A percentile compares a stretch with the other conserved stretches of the same genome.
Conservation (phyloP, 2,797 vertebrate species). For the Enteromius radiatus region DNA sequence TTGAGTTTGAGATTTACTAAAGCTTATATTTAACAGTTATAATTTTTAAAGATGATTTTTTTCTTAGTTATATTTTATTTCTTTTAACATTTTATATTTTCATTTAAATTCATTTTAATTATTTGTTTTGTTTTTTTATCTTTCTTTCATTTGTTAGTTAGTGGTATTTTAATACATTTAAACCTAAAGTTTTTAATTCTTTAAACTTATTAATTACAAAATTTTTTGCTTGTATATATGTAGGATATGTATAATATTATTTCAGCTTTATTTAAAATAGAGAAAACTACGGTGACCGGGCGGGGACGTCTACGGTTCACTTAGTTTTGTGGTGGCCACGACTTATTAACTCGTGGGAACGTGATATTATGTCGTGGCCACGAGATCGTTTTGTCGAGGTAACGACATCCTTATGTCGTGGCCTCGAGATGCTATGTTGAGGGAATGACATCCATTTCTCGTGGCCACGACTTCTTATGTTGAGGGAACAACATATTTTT, state of each 20-base stretch:
- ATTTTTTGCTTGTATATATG: neutral
- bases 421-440: too few relatives aligned
- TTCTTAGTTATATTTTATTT: neutral
- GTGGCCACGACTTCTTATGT: too few relatives aligned
- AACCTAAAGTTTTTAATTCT: neutral
- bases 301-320: too few relatives aligned
- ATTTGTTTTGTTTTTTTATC: neutral
- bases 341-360: too few relatives aligned
- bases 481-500: too few relatives aligned
- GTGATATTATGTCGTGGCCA: too few relatives aligned
- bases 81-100: neutral
- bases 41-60: too few relatives aligned
- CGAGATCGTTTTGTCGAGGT: too few relatives aligned
- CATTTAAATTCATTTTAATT: neutral
- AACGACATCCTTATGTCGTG: too few relatives aligned
- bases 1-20: neutral
- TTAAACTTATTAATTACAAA: neutral
- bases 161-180: neutral
- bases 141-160: neutral
- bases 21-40: neutral
- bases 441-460: too few relatives aligned
- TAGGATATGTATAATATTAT: neutral
- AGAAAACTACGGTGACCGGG: too few relatives aligned
- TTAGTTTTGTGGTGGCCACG: too few relatives aligned
- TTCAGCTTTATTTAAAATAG: neutral